Evolutionary conservation across 2,113 vertebrate species (phyloP).

Genomic region (Pterocles gutturalis): DNA sequence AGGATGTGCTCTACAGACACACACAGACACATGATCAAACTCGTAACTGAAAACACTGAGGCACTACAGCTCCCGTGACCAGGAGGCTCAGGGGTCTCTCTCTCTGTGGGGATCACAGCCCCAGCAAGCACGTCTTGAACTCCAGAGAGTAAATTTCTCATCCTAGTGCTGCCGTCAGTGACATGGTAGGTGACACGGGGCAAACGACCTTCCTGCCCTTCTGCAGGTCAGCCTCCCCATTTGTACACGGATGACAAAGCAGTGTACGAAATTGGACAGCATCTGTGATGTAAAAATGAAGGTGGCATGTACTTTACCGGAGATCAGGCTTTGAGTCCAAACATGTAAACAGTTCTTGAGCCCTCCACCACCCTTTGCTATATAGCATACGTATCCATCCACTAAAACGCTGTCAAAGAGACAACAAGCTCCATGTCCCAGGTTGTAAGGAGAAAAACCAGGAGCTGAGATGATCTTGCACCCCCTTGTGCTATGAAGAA

Average conservation of each 20-base stretch:
- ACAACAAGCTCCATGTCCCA: fast-evolving
- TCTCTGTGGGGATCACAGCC: background rate
- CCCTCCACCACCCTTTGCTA: background rate
- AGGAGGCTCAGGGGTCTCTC: no score
- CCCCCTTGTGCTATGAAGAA: background rate
- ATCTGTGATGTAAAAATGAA: fast-evolving
- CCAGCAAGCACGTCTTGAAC: fast-evolving
- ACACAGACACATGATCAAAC: fast-evolving
- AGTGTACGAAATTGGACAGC: background rate
- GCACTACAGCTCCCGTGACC: background rate
- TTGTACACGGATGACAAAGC: background rate
- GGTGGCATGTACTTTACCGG: background rate
- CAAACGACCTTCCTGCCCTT: fast-evolving
- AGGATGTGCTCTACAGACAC: background rate
- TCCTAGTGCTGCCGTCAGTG: background rate
- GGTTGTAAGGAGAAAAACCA: background rate
- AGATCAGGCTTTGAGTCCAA: background rate
- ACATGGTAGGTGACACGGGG: background rate
- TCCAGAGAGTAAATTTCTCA: background rate
- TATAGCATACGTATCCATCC: background rate
- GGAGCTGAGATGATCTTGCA: background rate
- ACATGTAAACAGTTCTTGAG: background rate
- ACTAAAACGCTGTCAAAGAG: background rate
- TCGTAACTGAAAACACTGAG: fast-evolving
- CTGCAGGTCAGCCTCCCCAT: fast-evolving